phyloP scores from a whole-genome alignment of 1,140 invertebrate species.

The Cheumatopsyche charites region DNA sequence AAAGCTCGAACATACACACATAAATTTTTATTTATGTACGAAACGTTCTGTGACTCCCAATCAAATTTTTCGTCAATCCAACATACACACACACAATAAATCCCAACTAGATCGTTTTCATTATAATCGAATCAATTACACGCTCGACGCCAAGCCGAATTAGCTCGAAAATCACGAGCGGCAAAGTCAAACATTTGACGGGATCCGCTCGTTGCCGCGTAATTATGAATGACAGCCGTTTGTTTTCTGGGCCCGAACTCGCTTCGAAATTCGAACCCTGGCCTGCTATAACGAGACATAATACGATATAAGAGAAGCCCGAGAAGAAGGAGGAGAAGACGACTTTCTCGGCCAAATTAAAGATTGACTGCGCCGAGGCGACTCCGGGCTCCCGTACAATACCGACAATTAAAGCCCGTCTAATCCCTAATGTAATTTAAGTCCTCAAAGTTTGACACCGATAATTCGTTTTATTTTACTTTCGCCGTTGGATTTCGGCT shows the following conservation, averaged over 20 bases:
- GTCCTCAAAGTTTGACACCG: conserved; percentile 30
- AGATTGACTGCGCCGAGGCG: conserved; percentile 20
- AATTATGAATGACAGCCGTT: conserved; percentile 37
- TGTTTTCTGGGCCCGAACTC: conserved; percentile 31
- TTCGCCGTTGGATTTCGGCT: neutral
- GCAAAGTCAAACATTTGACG: conserved; percentile 20
- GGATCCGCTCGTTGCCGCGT: conserved; percentile 17
- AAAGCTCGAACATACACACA: no score
- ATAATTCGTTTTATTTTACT: conserved; percentile 36
- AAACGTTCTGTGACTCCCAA: no score
- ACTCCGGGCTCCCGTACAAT: conserved; percentile 19
- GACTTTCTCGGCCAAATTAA: conserved; percentile 21
- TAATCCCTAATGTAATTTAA: conserved; percentile 36
- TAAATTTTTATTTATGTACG: no score
- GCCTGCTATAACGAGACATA: no score
- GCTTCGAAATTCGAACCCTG: neutral
- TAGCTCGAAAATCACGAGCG: conserved; percentile 2
- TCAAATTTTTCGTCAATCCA: no score
- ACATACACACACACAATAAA: no score
- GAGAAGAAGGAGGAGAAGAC: no score
- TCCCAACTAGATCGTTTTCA: no score
- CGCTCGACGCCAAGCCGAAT: no score
- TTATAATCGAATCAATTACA: no score
- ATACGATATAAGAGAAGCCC: no score
- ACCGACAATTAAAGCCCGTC: conserved; percentile 33